Percentiles rank a stretch among this genome's conserved stretches.
Conservation (phyloP, 2,113 vertebrate genomes). For the Heterotis niloticus region DNA sequence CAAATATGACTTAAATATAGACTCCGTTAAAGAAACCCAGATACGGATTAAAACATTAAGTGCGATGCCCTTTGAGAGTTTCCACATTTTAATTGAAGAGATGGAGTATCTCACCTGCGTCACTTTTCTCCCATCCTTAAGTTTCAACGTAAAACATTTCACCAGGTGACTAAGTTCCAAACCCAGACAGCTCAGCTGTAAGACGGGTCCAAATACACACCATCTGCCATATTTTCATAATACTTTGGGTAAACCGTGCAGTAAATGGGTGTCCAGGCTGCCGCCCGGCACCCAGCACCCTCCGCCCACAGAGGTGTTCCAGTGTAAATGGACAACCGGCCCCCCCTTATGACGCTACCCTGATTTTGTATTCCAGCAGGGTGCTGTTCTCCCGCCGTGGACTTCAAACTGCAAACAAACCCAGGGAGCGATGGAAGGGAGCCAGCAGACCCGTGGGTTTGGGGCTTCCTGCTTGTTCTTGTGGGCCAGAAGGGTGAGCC, state of each 20-base stretch:
- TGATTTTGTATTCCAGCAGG: no score
- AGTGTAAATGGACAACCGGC: slow-evolving; percentile 24
- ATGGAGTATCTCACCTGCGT: no score
- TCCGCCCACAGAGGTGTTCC: slow-evolving; percentile 39
- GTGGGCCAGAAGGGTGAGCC: neutral
- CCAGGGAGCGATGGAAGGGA: slow-evolving; percentile 15
- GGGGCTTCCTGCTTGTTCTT: no score
- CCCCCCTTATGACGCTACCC: neutral
- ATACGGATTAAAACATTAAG: neutral
- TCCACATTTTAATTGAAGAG: no score
- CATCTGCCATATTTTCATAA: no score
- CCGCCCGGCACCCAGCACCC: no score
- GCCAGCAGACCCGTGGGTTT: slow-evolving; percentile 24
- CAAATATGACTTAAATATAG: neutral
- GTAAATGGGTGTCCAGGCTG: neutral
- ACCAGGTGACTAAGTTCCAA: no score
- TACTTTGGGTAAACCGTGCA: no score
- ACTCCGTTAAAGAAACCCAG: neutral
- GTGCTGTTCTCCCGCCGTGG: neutral
- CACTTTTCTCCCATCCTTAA: no score
- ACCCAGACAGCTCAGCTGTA: no score
- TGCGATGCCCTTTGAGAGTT: neutral
- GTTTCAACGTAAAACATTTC: no score
- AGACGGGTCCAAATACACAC: no score
- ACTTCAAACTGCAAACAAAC: neutral